Evolutionary conservation across 2,797 vertebrate species (phyloP).

Genomic region (Coluber constrictor): DNA sequence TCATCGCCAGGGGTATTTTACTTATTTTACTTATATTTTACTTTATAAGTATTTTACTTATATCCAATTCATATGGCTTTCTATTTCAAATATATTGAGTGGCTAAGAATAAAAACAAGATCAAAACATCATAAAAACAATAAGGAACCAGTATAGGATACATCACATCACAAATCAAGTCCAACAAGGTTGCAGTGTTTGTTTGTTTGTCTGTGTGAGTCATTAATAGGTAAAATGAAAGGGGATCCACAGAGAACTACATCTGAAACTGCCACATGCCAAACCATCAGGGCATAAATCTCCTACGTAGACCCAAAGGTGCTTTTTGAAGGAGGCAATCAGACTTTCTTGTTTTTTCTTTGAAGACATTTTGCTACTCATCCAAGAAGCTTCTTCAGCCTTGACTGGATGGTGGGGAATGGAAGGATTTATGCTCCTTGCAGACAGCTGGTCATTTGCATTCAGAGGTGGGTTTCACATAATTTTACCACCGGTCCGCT

Average conservation of each 20-base stretch:
- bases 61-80: neutral
- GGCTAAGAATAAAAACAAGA: neutral
- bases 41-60: too few species aligned
- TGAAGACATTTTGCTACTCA: too few species aligned
- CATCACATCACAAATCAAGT: neutral
- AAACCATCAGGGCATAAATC: neutral
- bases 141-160: neutral
- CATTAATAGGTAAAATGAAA: neutral
- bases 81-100: neutral
- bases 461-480: too few species aligned
- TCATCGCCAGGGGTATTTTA: neutral
- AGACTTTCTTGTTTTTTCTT: too few species aligned
- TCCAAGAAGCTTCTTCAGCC: too few species aligned
- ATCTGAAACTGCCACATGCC: neutral
- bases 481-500: too few species aligned
- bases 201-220: neutral
- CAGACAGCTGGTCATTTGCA: too few species aligned
- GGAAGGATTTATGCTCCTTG: too few species aligned
- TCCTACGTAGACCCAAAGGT: neutral
- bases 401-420: too few species aligned
- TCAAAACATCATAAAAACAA: neutral
- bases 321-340: too few species aligned
- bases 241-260: neutral
- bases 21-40: neutral
- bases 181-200: neutral